Evolutionary conservation across 2,888 invertebrate genomes (phyloP).

Genomic region (Polyommatus iphigenia): DNA sequence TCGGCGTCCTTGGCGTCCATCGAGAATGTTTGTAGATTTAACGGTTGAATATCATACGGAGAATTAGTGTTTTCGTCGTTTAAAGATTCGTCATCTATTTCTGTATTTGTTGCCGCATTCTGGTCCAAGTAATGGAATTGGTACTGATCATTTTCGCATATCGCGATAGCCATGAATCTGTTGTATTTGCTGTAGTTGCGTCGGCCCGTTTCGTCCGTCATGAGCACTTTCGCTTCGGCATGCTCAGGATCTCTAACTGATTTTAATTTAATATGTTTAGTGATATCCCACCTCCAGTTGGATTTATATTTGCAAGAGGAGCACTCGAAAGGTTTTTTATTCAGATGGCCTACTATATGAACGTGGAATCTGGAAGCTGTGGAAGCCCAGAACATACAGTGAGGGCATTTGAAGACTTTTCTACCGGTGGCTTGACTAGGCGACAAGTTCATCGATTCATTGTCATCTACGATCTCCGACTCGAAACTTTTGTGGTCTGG

Average conservation of each 20-base stretch:
- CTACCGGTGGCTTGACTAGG: constrained; percentile 83
- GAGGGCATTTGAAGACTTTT: constrained; percentile 94
- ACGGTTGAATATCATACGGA: constrained; percentile 81
- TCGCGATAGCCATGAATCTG: constrained; percentile 87
- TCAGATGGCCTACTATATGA: constrained; percentile 95
- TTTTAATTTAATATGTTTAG: constrained; percentile 95
- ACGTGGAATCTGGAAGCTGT: constrained; percentile 96
- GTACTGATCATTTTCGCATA: constrained; percentile 77
- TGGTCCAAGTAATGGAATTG: constrained; percentile 70
- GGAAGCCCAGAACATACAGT: constrained; percentile 95
- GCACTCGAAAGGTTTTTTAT: constrained; percentile 97
- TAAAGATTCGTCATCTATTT: constrained; percentile 72
- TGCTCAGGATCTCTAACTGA: constrained; percentile 91
- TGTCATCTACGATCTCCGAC: constrained; percentile 63
- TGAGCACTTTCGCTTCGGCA: constrained; percentile 88
- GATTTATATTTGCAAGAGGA: constrained; percentile 95
- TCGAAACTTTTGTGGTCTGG: constrained; percentile 64
- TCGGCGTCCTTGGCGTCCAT: constrained; percentile 54
- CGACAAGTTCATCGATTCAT: constrained; percentile 82
- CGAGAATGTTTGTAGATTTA: constrained; percentile 77
- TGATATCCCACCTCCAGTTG: constrained; percentile 98
- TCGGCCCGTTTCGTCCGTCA: constrained; percentile 95
- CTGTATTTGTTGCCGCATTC: constrained; percentile 64
- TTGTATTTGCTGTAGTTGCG: constrained; percentile 96
- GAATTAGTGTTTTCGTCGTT: constrained; percentile 67